A percentile compares a stretch with the other conserved stretches of the same genome.
Conservation (phyloP, 2,888 invertebrate genomes). For the Fragum fragum region DNA sequence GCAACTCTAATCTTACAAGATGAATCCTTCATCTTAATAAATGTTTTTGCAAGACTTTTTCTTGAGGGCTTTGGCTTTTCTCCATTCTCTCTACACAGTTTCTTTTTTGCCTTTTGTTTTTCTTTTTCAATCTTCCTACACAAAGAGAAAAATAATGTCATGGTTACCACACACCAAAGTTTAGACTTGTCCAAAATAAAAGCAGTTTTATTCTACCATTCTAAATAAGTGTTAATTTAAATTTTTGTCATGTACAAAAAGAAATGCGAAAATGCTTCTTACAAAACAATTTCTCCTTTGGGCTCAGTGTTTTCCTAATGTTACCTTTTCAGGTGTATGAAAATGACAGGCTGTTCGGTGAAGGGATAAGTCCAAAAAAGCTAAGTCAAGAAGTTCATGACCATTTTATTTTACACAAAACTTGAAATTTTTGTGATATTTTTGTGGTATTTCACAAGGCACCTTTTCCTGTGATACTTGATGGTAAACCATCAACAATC, state of each 20-base stretch:
- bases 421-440: too few relatives aligned
- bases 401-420: too few relatives aligned
- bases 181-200: too few relatives aligned
- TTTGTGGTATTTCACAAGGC: too few relatives aligned
- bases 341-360: not conserved
- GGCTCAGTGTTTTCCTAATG: not conserved
- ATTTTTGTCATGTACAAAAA: not conserved
- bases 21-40: slow-evolving; percentile 88
- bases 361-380: too few relatives aligned
- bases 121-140: slow-evolving; percentile 89
- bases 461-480: too few relatives aligned
- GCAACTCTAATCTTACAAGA: slow-evolving; percentile 91
- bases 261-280: not conserved
- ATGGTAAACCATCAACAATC: too few relatives aligned
- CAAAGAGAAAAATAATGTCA: too few relatives aligned
- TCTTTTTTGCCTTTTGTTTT: slow-evolving; percentile 91
- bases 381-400: too few relatives aligned
- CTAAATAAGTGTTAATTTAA: too few relatives aligned
- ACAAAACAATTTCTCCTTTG: not conserved
- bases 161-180: too few relatives aligned
- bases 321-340: not conserved
- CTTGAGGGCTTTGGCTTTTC: slow-evolving; percentile 89
- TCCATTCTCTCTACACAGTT: slow-evolving; percentile 90
- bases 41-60: slow-evolving; percentile 92
- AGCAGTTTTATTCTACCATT: too few relatives aligned